phyloP scores from a whole-genome alignment of 53 echinoderm and acorn worm species.

The Echinarachnius parma region DNA sequence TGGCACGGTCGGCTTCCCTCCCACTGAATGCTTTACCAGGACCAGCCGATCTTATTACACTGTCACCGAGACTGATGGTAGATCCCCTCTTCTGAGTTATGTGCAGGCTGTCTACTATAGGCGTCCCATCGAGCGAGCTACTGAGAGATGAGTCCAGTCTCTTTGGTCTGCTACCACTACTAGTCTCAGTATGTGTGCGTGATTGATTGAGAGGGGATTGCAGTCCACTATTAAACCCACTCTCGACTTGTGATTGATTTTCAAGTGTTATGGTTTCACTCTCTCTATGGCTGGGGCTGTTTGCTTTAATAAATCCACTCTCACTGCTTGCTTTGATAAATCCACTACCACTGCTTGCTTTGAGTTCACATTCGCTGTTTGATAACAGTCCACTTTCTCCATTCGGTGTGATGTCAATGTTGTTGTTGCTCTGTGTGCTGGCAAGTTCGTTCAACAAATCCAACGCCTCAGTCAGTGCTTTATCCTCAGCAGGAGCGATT shows the following conservation, averaged over 20 bases:
- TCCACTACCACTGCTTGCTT: too few species aligned
- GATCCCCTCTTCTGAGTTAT: constrained; percentile 3
- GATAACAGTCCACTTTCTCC: too few species aligned
- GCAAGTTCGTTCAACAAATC: constrained; percentile 27
- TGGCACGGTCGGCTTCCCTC: not conserved
- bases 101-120: not conserved
- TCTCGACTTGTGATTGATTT: not conserved
- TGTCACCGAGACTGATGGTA: constrained; percentile 31
- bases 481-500: constrained; percentile 26
- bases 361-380: too few species aligned
- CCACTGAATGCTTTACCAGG: not conserved
- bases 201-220: too few species aligned
- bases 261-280: not conserved
- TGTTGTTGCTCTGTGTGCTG: not conserved
- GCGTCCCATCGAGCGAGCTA: constrained; percentile 11
- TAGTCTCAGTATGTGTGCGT: too few species aligned
- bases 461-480: constrained; percentile 23
- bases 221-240: not conserved
- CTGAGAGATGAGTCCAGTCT: constrained; percentile 23
- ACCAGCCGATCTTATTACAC: constrained; percentile 8
- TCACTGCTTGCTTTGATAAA: too few species aligned
- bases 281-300: not conserved
- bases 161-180: too few species aligned
- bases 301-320: too few species aligned
- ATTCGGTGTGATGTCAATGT: not conserved